Conservation (phyloP, 2,888 invertebrate genomes). For the Lithophane ornitopus region DNA sequence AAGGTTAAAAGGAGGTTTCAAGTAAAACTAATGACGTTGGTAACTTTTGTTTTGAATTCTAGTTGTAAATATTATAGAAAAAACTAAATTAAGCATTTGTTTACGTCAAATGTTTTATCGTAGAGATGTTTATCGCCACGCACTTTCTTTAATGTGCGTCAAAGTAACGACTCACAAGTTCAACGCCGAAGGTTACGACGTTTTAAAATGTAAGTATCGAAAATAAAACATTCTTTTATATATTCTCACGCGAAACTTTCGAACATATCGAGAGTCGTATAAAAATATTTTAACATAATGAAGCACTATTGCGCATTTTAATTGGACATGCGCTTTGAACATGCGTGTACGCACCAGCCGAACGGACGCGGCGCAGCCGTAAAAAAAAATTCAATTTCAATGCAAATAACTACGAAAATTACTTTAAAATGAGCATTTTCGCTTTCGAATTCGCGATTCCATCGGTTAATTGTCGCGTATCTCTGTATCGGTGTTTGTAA, state of each 20-base stretch:
- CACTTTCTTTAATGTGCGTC: constrained; percentile 51
- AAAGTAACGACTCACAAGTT: constrained; percentile 50
- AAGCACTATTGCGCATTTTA: constrained; percentile 75
- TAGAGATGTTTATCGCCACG: constrained; percentile 53
- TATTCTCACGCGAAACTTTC: constrained; percentile 64
- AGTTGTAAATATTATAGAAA: constrained; percentile 10
- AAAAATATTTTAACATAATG: constrained; percentile 70
- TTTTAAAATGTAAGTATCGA: constrained; percentile 43
- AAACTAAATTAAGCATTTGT: constrained; percentile 44
- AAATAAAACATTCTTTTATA: constrained; percentile 61
- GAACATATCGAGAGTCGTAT: constrained; percentile 64
- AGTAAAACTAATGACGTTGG: constrained; percentile 35
- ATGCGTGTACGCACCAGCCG: constrained; percentile 85
- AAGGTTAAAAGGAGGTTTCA: constrained; percentile 26
- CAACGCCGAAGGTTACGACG: constrained; percentile 49
- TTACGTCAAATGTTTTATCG: constrained; percentile 43
- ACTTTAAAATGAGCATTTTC: constrained; percentile 78
- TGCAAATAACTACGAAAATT: constrained; percentile 86
- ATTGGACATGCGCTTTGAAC: constrained; percentile 84
- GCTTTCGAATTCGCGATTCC: constrained; percentile 80
- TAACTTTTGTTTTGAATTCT: constrained; percentile 34
- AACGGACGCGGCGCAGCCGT: constrained; percentile 70
- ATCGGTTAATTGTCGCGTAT: constrained; percentile 83
- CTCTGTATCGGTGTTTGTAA: constrained; percentile 76
- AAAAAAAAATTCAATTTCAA: constrained; percentile 84